Evolutionary conservation across 2,888 invertebrate genomes (phyloP).

Genomic region (Odontomyia ornata): DNA sequence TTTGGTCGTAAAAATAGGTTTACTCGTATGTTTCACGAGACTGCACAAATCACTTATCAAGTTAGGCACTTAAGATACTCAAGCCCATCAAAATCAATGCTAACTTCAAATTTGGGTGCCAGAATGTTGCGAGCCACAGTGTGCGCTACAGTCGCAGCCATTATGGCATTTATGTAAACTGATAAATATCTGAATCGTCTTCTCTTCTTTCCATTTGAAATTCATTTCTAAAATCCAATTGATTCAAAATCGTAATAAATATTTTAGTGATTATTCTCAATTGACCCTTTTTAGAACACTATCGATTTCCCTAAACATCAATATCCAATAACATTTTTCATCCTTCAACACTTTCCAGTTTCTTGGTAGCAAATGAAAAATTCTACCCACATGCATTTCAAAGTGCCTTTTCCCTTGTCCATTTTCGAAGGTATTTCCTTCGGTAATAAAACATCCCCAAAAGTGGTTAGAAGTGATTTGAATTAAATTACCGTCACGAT

Average conservation of each 20-base stretch:
- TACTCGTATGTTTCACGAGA: too few species aligned
- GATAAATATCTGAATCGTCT: too few species aligned
- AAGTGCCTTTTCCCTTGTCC: conserved; percentile 1
- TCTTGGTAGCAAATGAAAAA: conserved; percentile 16
- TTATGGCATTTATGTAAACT: too few species aligned
- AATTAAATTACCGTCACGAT: conserved; percentile 50
- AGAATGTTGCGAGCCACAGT: too few species aligned
- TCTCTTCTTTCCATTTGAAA: too few species aligned
- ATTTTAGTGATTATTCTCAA: not conserved
- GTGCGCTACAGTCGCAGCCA: too few species aligned
- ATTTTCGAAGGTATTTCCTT: conserved; percentile 23
- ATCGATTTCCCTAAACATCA: not conserved
- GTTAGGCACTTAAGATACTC: too few species aligned
- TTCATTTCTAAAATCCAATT: not conserved
- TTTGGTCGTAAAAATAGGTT: too few species aligned
- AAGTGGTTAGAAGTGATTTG: conserved; percentile 49
- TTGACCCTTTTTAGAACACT: not conserved
- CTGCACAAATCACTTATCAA: too few species aligned
- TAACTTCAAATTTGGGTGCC: too few species aligned
- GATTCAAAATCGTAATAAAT: not conserved
- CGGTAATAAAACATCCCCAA: conserved; percentile 46
- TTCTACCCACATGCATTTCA: not conserved
- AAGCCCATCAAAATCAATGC: too few species aligned
- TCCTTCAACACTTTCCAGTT: conserved; percentile 31
- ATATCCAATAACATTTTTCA: conserved; percentile 11